phyloP scores from a whole-genome alignment of 2,888 invertebrate genomes.

The Erebia aethiops region DNA sequence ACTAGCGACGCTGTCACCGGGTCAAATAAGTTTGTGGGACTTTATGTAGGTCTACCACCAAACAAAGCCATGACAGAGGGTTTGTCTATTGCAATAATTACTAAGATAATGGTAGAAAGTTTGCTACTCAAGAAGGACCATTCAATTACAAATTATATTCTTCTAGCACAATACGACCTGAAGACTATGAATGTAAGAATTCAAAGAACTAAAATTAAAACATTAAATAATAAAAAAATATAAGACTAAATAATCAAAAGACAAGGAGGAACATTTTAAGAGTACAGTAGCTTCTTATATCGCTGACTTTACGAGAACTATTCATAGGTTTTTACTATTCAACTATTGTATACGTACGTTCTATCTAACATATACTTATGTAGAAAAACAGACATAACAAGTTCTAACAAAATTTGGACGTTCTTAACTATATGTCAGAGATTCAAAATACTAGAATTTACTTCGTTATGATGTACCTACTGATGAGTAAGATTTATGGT shows the following conservation, averaged over 20 bases:
- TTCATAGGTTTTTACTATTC: not conserved
- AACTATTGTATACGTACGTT: not conserved
- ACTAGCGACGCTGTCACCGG: too few species aligned
- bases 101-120: not conserved
- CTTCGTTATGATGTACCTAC: not conserved
- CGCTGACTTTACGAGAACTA: not conserved
- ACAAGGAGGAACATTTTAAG: not conserved
- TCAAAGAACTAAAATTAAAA: not conserved
- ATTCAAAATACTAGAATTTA: not conserved
- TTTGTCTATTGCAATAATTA: conserved; percentile 6
- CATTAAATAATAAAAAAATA: too few species aligned
- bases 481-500: not conserved
- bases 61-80: conserved; percentile 34
- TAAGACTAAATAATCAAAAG: not conserved
- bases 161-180: not conserved
- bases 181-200: not conserved
- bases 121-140: not conserved
- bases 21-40: too few species aligned
- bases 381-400: conserved; percentile 4
- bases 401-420: not conserved
- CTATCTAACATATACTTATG: not conserved
- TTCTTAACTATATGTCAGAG: not conserved
- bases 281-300: not conserved
- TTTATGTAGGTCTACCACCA: conserved; percentile 31
- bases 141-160: not conserved